Base-by-base conservation (phyloP, 2,888 invertebrate genomes). In the Galeruca laticollis region DNA sequence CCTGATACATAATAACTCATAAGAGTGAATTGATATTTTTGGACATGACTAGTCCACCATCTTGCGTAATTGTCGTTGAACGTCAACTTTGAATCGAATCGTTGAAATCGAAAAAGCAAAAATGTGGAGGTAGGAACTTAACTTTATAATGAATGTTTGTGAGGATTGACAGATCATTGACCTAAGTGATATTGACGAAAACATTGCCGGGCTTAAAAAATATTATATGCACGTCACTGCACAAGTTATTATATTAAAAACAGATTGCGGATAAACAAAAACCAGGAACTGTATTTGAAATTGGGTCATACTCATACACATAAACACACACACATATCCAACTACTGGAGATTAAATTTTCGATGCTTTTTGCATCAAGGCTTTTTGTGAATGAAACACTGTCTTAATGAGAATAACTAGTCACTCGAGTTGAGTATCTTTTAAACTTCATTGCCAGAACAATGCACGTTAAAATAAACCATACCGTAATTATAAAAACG, bases 351-450 rank as follows among this genome's bases (percentile, higher is more conserved):
- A 57, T 56, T 33, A 54, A 11, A 43, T 54, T 33, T 51, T 51
- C 6, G 40, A 61, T 70, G 67, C 51, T 70, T 70, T 70, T 70
- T 70, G 67, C 70, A 70, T 70, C 60, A 60, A 18, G 67, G 52
- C 66, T 52, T 61, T 60, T 61, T 20, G 43, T 70, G 63, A 70
- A 70, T 70, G 67, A 59, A 60, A 59, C 71, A 37, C 61, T 68
- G 67, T 68, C n/a, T 64, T 31, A 54, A 52, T 52, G 47, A 63
- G 10, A 47, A 47, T 47, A 15, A 18, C 13, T 31, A n/a, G 8
- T 26, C 26, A 54, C 26, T 54, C 9, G 8, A 54, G 54, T 54
- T 26, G 26, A 54, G 31, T n/a, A 31, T 31, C 54, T 54, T 52
- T 26, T n/a, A 13, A 31, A 13, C 13, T 31, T 15, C 8, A 31